Evolutionary conservation across 2,888 invertebrate species (phyloP).

Genomic region (Drosophila recens): DNA sequence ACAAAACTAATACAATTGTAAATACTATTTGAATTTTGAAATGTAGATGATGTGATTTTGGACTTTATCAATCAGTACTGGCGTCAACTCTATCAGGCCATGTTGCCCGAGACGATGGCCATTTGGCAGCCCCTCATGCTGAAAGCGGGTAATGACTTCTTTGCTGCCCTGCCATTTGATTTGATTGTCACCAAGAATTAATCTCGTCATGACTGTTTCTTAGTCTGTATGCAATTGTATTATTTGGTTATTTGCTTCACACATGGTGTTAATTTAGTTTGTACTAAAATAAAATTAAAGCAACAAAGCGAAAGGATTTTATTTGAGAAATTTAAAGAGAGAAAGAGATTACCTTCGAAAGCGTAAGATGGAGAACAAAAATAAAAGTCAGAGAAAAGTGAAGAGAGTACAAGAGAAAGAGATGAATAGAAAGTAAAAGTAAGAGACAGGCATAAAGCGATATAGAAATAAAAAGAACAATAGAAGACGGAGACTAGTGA

Average conservation of each 20-base stretch:
- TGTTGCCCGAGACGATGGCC: constrained; percentile 85
- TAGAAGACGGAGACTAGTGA: too few species aligned
- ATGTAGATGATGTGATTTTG: constrained; percentile 80
- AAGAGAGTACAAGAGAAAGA: too few species aligned
- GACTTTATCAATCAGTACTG: constrained; percentile 87
- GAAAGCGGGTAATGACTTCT: constrained; percentile 81
- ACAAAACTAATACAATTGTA: not conserved
- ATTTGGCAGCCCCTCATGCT: constrained; percentile 83
- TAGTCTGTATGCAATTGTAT: constrained; percentile 18
- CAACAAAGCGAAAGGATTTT: not conserved
- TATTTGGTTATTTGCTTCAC: constrained; percentile 21
- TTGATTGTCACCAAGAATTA: constrained; percentile 77
- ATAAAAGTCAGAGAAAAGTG: too few species aligned
- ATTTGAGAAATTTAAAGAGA: not conserved
- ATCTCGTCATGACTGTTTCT: constrained; percentile 3
- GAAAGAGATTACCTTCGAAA: not conserved
- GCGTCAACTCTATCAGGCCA: constrained; percentile 86
- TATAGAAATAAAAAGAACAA: too few species aligned
- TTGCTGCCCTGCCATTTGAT: constrained; percentile 83
- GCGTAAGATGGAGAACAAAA: not conserved
- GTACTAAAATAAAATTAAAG: constrained; percentile 40
- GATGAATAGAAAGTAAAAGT: not conserved
- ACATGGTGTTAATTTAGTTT: constrained; percentile 51
- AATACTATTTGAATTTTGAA: not conserved
- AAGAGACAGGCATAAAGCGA: not conserved